Evolutionary conservation across 1,140 invertebrate genomes (phyloP).

Genomic region (Scaptodrosophila lebanonensis): DNA sequence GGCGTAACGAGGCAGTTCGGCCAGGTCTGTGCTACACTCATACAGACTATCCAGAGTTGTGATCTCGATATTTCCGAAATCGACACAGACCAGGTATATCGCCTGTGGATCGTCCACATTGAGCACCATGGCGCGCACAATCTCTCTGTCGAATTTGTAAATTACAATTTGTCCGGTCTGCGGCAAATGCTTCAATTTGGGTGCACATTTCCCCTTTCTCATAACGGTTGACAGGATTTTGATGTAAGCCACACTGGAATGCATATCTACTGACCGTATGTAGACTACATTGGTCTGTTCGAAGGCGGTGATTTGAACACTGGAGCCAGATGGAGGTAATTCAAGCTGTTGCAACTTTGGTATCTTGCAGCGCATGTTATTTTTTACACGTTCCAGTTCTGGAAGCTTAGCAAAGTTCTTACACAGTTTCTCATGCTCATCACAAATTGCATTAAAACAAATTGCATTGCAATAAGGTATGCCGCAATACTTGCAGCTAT

Average conservation of each 20-base stretch:
- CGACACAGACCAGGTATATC: constrained; percentile 57
- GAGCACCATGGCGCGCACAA: constrained; percentile 53
- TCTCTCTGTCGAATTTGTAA: constrained; percentile 30
- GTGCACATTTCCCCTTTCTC: constrained; percentile 12
- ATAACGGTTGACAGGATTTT: constrained; percentile 29
- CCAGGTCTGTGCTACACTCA: constrained; percentile 33
- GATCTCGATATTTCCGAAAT: constrained; percentile 61
- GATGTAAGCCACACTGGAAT: constrained; percentile 43
- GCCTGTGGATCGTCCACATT: constrained; percentile 30
- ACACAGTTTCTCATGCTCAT: constrained; percentile 26
- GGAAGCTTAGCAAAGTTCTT: constrained; percentile 1
- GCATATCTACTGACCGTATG: constrained; percentile 39
- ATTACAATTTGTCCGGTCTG: constrained; percentile 53
- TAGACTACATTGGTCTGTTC: constrained; percentile 60
- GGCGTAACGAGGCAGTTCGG: constrained; percentile 37
- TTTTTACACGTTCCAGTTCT: no score
- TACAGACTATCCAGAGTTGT: constrained; percentile 34
- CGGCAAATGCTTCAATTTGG: constrained; percentile 27
- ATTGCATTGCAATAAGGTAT: constrained; percentile 41
- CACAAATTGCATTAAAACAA: constrained; percentile 24
- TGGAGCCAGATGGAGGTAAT: constrained; percentile 30
- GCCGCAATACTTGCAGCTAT: constrained; percentile 29
- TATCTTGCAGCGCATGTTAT: neutral
- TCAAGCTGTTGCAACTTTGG: neutral
- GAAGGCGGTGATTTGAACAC: constrained; percentile 57